These are phyloP conservation scores for Candoia aspera DNA, from an alignment of 2,113 vertebrate genomes.

Conservation along the genomic window DNA sequence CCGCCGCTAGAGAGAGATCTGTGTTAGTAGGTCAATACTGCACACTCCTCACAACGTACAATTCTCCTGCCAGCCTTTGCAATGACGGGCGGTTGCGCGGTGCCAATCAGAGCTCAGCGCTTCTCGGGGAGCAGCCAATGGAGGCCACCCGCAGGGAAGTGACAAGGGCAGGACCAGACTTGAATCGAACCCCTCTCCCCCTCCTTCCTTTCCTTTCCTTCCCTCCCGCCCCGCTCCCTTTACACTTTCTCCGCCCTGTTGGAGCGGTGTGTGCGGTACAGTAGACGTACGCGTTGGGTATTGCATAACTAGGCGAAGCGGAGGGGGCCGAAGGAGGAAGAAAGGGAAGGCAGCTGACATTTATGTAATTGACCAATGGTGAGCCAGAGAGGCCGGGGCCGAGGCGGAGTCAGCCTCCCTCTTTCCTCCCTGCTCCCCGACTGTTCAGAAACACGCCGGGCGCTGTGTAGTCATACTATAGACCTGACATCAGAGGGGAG, in stretches of 20 bases:
- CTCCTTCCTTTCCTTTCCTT: background rate
- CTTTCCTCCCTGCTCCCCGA: background rate
- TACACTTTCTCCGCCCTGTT: background rate
- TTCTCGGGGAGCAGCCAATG: slow-evolving; percentile 57
- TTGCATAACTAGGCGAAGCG: slow-evolving; percentile 55
- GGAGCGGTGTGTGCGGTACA: slow-evolving; percentile 45
- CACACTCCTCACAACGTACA: slow-evolving; percentile 62
- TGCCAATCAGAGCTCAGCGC: slow-evolving; percentile 63
- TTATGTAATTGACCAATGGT: slow-evolving; percentile 50
- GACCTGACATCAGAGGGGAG: slow-evolving; percentile 7
- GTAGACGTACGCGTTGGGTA: slow-evolving; percentile 44
- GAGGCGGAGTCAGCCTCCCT: background rate
- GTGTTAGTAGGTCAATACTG: slow-evolving; percentile 94
- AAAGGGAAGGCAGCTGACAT: slow-evolving; percentile 23
- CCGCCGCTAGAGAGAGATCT: slow-evolving; percentile 79
- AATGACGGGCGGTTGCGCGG: slow-evolving; percentile 59
- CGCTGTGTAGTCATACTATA: background rate
- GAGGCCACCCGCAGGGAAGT: slow-evolving; percentile 29
- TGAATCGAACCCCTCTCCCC: background rate
- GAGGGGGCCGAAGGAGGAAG: background rate
- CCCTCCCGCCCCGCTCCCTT: background rate
- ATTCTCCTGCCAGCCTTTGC: slow-evolving; percentile 67
- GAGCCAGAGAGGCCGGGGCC: slow-evolving; percentile 16
- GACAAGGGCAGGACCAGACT: slow-evolving; percentile 35
- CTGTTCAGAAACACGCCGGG: background rate